phyloP scores from a whole-genome alignment of 2,113 vertebrate genomes.

The Laticauda colubrina region DNA sequence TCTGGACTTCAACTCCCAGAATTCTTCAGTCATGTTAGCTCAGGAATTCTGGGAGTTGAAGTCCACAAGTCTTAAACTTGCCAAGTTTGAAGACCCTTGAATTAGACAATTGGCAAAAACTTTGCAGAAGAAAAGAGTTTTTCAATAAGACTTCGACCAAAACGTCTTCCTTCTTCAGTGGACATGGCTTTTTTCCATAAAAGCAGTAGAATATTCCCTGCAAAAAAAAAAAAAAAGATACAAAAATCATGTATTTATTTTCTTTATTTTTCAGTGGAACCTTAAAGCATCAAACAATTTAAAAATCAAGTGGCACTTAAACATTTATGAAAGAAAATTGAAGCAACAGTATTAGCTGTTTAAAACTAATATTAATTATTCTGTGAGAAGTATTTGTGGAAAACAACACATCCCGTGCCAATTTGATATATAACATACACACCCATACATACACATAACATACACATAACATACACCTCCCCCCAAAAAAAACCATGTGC shows the following conservation, averaged over 20 bases:
- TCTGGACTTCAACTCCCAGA: no score
- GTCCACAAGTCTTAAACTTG: no score
- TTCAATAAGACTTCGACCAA: constrained; percentile 50
- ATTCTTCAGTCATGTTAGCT: no score
- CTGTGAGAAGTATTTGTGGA: not conserved
- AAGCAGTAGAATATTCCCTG: constrained; percentile 56
- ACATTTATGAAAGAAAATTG: not conserved
- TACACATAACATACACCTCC: no score
- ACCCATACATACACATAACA: not conserved
- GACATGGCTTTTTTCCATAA: constrained; percentile 63
- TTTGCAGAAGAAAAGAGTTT: not conserved
- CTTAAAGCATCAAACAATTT: not conserved
- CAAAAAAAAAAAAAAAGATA: not conserved
- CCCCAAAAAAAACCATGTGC: not conserved
- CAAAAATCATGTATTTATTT: not conserved
- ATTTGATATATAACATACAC: not conserved
- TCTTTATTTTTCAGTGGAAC: not conserved
- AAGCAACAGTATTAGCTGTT: not conserved
- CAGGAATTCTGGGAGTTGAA: no score
- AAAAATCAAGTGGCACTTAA: not conserved
- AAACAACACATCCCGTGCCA: not conserved
- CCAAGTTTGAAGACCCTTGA: no score
- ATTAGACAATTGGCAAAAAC: no score
- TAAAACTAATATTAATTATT: not conserved
- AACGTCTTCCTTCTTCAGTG: constrained; percentile 55